phyloP scores from a whole-genome alignment of 2,888 invertebrate species.

The Axea sp. region DNA sequence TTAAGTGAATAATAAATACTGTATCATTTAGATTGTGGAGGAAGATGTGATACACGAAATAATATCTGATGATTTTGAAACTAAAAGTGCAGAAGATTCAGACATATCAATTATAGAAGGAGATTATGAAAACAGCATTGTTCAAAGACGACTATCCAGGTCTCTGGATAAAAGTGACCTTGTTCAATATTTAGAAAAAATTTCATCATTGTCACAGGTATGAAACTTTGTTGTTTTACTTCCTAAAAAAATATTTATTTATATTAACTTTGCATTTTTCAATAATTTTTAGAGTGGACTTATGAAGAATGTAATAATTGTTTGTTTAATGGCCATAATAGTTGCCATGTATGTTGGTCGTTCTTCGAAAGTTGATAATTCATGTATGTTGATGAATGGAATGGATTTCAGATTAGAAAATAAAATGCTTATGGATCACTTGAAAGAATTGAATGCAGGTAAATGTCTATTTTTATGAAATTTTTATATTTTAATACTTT shows the following conservation, averaged over 20 bases:
- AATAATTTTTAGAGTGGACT: conserved; percentile 31
- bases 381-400: conserved; percentile 25
- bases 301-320: conserved; percentile 39
- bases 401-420: conserved; percentile 41
- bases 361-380: conserved; percentile 10
- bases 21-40: conserved; percentile 21
- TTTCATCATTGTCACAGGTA: conserved; percentile 35
- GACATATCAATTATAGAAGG: conserved; percentile 51
- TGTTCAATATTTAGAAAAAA: conserved; percentile 28
- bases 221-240: too few relatives aligned
- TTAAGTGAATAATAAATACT: too few relatives aligned
- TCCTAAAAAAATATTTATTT: too few relatives aligned
- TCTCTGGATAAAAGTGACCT: conserved; percentile 24
- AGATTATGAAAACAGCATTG: conserved; percentile 36
- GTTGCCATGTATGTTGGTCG: conserved; percentile 37
- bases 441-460: conserved; percentile 52
- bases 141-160: conserved; percentile 20
- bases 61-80: conserved; percentile 25
- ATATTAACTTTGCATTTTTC: background rate
- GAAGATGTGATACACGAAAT: conserved; percentile 1
- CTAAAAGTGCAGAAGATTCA: conserved; percentile 37
- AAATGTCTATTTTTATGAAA: too few relatives aligned
- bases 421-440: conserved; percentile 44
- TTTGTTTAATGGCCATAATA: conserved; percentile 44
- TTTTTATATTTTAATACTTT: background rate